phyloP scores from a whole-genome alignment of 2,797 vertebrate species.

The Channa striata region DNA sequence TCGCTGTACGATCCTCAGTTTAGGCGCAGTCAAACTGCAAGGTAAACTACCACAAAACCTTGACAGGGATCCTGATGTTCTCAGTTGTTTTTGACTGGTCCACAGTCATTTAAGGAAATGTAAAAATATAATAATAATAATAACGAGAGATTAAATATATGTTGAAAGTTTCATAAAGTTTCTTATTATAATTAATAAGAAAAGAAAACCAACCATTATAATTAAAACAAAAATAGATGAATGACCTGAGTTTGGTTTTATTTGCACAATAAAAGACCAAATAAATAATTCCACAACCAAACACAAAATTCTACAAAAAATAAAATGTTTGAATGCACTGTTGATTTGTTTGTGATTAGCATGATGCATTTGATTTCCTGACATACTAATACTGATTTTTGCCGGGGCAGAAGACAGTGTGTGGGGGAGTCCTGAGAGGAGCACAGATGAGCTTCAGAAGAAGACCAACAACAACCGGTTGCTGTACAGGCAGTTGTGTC shows the following conservation, averaged over 20 bases:
- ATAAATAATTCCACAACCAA: no score
- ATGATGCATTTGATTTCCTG: neutral
- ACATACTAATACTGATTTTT: constrained; percentile 6
- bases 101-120: no score
- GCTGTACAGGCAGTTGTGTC: constrained; percentile 90
- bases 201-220: no score
- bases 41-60: constrained; percentile 74
- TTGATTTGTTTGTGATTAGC: neutral
- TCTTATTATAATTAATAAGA: no score
- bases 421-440: constrained; percentile 73
- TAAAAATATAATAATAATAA: no score
- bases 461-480: constrained; percentile 82
- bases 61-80: neutral
- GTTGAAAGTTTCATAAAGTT: no score
- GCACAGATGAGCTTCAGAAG: constrained; percentile 71
- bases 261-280: no score
- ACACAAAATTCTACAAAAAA: no score
- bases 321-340: neutral
- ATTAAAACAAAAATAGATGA: neutral
- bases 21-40: constrained; percentile 80
- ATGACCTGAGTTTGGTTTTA: no score
- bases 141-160: no score
- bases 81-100: neutral
- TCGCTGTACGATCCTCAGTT: constrained; percentile 76
- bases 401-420: constrained; percentile 76